Evolutionary conservation across 1,140 invertebrate genomes (phyloP), one percentile per base, ranked within the genome.

Genomic region (Bombus haemorrhoidalis): DNA sequence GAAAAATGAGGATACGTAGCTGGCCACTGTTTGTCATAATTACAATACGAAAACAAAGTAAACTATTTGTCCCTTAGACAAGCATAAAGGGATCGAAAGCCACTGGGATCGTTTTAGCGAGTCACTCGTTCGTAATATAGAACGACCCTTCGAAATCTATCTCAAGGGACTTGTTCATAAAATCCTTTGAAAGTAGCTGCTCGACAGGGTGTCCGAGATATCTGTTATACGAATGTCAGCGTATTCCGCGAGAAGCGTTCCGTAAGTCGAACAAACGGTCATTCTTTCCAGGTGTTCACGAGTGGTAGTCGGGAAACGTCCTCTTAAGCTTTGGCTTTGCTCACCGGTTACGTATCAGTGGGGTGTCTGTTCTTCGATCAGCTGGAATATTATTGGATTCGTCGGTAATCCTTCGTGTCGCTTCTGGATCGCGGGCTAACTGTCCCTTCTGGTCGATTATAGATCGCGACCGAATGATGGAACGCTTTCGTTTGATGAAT

Each of bases 241-340:
- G 37, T 81, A 81, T 57, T n/a, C 69, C 41, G 57, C 76, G 53
- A 84, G 57, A 59, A 66, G 59, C 32, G 59, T 74, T 57, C 43
- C 37, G 41, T 80, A 88, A 84, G 89, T 80, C 68, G 77, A 86
- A 90, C 82, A 87, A 89, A 90, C 81, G 87, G 87, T 87, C 81
- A 57, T 83, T 77, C 86, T 76, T 79, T 81, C 47, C 74, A 88
- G 83, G 53, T 64, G 85, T 82, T 78, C 77, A 68, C 66, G 64
- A 69, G 74, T 83, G 76, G 87, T 89, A 90, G 89, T 80, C 37
- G 62, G 41, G 43, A 85, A 81, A 89, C 64, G 87, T 90, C 87
- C 80, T 82, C 78, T 85, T 87, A 89, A 85, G 87, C 78, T 72
- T 62, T 37, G 47, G 43, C 82, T 71, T 18, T 72, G 32, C 76